Evolutionary conservation across 2,113 vertebrate species (phyloP).

Genomic region (Aspidoscelis tigris): DNA sequence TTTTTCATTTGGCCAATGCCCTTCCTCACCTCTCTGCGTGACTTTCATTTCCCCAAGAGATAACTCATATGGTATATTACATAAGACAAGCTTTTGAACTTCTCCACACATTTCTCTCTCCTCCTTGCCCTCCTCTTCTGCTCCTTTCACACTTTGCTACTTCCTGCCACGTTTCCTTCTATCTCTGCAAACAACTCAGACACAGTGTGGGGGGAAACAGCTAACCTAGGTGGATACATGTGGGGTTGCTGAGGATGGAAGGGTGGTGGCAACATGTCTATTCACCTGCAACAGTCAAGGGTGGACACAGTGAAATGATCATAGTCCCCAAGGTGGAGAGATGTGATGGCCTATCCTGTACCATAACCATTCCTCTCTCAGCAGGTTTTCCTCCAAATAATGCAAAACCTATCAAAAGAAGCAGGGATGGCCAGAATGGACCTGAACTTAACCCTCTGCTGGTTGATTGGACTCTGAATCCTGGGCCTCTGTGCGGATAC

Average conservation of each 20-base stretch:
- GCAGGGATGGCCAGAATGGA: not conserved
- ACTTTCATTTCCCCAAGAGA: not conserved
- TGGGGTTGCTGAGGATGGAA: not conserved
- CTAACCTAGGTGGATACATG: not conserved
- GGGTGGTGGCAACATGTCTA: not conserved
- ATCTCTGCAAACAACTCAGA: not conserved
- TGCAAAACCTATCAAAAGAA: not conserved
- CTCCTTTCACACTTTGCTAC: too few species aligned
- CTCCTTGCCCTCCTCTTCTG: not conserved
- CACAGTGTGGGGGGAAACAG: not conserved
- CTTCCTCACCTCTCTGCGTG: not conserved
- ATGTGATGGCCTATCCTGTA: not conserved
- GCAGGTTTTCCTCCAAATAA: not conserved
- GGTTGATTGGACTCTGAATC: not conserved
- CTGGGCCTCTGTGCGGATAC: not conserved
- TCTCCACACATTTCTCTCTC: too few species aligned
- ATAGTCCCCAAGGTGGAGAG: not conserved
- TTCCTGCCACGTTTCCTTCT: not conserved
- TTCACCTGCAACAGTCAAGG: not conserved
- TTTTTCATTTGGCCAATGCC: not conserved
- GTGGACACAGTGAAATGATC: not conserved
- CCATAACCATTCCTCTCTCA: not conserved
- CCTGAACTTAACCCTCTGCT: not conserved
- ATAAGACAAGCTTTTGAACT: not conserved
- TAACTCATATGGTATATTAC: not conserved